These are phyloP conservation scores for Pediacus dermestoides DNA, from an alignment of 2,888 invertebrate genomes.

Conservation along the genomic window DNA sequence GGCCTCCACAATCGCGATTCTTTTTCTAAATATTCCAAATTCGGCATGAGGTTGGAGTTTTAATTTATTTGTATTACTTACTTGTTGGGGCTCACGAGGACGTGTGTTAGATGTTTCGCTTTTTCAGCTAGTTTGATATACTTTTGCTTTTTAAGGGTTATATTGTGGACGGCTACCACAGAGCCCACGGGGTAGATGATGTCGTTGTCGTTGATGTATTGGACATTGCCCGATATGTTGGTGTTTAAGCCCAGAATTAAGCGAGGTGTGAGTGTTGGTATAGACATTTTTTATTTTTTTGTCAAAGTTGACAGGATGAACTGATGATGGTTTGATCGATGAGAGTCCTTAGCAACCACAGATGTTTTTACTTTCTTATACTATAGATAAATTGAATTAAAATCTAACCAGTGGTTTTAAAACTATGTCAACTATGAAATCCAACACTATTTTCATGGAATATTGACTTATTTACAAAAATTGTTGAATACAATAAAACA, in stretches of 20 bases:
- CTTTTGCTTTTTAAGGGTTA: constrained; percentile 66
- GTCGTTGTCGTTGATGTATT: constrained; percentile 70
- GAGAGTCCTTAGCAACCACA: too few relatives aligned
- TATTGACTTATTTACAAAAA: too few relatives aligned
- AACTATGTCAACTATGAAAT: too few relatives aligned
- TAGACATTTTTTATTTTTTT: constrained; percentile 3
- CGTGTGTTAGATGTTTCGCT: constrained; percentile 59
- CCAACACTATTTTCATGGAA: too few relatives aligned
- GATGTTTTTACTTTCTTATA: too few relatives aligned
- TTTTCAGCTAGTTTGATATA: constrained; percentile 68
- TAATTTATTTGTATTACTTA: constrained; percentile 43
- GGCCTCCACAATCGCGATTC: constrained; percentile 62
- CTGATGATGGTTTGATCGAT: constrained; percentile 1
- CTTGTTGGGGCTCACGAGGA: constrained; percentile 67
- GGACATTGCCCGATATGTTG: constrained; percentile 65
- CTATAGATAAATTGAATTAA: too few relatives aligned
- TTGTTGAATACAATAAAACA: too few relatives aligned
- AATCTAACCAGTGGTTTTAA: too few relatives aligned
- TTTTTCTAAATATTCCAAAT: too few relatives aligned
- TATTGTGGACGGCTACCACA: constrained; percentile 71
- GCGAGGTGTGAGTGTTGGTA: too few relatives aligned
- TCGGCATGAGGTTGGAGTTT: constrained; percentile 1
- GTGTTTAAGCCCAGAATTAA: constrained; percentile 64
- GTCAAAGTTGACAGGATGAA: background rate
- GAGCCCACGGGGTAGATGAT: constrained; percentile 78